phyloP scores from a whole-genome alignment of 1,140 invertebrate genomes.

The Zaprionus inermis region DNA sequence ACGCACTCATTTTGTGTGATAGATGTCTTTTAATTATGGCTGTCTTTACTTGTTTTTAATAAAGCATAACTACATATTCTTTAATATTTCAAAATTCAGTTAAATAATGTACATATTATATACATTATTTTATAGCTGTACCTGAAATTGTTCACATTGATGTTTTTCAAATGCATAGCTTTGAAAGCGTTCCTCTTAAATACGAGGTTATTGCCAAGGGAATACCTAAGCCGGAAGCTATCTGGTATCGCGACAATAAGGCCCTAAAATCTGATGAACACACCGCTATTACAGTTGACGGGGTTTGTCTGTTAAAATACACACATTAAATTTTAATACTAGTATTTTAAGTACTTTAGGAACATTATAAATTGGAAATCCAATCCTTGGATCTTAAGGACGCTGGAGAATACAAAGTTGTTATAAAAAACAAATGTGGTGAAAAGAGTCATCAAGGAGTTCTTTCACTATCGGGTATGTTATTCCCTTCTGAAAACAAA shows the following conservation, averaged over 20 bases:
- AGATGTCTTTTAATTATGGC: background rate
- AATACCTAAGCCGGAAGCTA: conserved; percentile 90
- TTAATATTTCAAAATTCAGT: conserved; percentile 3
- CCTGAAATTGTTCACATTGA: conserved; percentile 89
- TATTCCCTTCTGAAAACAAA: background rate
- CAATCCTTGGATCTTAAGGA: conserved; percentile 89
- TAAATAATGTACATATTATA: conserved; percentile 1
- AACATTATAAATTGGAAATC: conserved; percentile 90
- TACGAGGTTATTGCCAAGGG: conserved; percentile 90
- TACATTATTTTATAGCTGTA: conserved; percentile 86
- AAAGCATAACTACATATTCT: background rate
- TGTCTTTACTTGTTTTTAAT: background rate
- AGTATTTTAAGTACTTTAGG: conserved; percentile 61
- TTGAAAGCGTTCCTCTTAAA: conserved; percentile 89
- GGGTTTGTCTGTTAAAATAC: conserved; percentile 71
- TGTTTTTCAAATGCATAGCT: conserved; percentile 90
- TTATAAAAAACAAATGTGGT: conserved; percentile 91
- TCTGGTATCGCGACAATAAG: conserved; percentile 91
- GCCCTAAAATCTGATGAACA: conserved; percentile 87
- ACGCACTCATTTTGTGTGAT: too few species aligned
- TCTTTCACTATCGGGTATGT: conserved; percentile 88
- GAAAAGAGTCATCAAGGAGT: conserved; percentile 89
- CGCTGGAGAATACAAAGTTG: conserved; percentile 91
- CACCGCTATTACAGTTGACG: conserved; percentile 88
- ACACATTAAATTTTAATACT: background rate